Evolutionary conservation across 2,113 vertebrate species (phyloP).

Genomic region (Labeo rohita): DNA sequence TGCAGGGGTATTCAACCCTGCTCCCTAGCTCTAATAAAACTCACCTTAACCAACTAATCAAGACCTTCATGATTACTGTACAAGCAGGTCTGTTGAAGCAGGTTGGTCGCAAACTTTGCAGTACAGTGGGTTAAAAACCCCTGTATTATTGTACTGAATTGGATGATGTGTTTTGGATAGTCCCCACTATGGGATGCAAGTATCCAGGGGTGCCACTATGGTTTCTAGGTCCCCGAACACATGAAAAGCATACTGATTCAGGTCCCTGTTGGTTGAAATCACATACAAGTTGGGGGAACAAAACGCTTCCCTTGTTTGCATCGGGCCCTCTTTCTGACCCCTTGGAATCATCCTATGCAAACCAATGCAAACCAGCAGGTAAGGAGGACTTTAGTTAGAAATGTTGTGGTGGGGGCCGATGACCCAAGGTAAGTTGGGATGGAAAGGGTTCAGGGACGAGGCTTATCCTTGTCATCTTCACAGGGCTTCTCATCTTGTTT

Average conservation of each 20-base stretch:
- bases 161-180: neutral
- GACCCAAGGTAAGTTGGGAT: constrained; percentile 62
- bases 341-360: neutral
- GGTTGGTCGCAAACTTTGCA: neutral
- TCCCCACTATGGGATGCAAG: neutral
- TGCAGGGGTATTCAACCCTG: neutral
- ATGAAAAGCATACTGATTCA: neutral
- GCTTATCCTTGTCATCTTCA: constrained; percentile 69
- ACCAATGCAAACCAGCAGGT: neutral
- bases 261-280: too few relatives aligned
- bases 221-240: neutral
- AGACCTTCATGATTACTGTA: neutral
- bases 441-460: constrained; percentile 42
- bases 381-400: constrained; percentile 18
- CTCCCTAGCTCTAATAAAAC: neutral
- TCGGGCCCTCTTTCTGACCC: neutral
- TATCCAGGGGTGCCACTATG: neutral
- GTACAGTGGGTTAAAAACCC: neutral
- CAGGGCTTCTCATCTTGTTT: constrained; percentile 61
- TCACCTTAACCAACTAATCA: neutral
- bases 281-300: too few relatives aligned
- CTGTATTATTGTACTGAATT: neutral
- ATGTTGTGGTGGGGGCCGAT: constrained; percentile 46
- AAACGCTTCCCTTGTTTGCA: neutral
- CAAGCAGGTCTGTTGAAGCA: neutral